Conservation (phyloP, 2,888 invertebrate genomes). For the Drosophila engyochracea region DNA sequence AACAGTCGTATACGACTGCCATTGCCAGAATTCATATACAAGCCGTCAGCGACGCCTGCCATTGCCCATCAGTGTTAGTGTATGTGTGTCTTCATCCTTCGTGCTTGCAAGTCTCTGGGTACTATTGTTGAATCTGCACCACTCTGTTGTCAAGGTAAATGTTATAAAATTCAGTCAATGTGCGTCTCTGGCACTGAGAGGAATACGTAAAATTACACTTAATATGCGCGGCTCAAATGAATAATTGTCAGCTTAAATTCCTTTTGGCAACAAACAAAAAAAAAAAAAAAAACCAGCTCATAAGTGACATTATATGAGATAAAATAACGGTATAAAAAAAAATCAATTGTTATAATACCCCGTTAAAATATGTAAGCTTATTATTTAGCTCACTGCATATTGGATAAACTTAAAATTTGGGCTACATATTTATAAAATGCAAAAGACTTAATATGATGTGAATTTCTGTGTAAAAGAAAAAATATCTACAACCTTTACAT, state of each 20-base stretch:
- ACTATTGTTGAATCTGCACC: slow-evolving; percentile 5
- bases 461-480: not conserved
- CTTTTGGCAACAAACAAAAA: not conserved
- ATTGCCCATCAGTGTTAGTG: slow-evolving; percentile 64
- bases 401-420: no score
- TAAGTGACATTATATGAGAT: not conserved
- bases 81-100: slow-evolving; percentile 2
- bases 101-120: slow-evolving; percentile 2
- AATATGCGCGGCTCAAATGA: slow-evolving; percentile 56
- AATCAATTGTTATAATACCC: no score
- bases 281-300: not conserved
- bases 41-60: slow-evolving; percentile 61
- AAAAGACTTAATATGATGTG: not conserved
- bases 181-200: slow-evolving; percentile 4
- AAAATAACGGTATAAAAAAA: not conserved
- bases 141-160: slow-evolving; percentile 57
- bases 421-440: not conserved
- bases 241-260: slow-evolving; percentile 25
- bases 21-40: slow-evolving; percentile 65
- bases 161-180: slow-evolving; percentile 43
- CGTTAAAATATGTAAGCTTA: not conserved
- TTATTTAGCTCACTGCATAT: not conserved
- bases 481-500: not conserved
- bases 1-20: slow-evolving; percentile 56
- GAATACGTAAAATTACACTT: slow-evolving; percentile 45